Conservation (phyloP, 2,797 vertebrate species). For the Platalea minor region DNA sequence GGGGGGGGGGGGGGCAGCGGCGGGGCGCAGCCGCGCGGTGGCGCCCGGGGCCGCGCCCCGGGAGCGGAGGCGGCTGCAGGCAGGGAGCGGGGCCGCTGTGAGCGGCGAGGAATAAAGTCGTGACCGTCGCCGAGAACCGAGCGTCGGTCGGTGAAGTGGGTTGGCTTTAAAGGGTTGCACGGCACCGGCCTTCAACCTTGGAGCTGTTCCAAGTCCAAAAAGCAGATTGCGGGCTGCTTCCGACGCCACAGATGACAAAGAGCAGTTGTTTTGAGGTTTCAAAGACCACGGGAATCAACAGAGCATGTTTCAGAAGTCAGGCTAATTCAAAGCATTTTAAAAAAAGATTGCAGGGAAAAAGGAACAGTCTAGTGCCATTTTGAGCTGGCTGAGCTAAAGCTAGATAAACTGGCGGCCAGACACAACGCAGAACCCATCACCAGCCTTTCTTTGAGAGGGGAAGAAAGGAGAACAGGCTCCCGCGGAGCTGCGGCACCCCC, state of each 20-base stretch:
- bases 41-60: too few species aligned
- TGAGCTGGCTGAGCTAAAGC: not conserved
- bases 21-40: too few species aligned
- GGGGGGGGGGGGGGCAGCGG: too few species aligned
- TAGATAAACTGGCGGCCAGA: not conserved
- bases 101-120: not conserved
- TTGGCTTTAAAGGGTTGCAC: not conserved
- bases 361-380: too few species aligned
- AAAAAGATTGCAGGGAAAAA: not conserved
- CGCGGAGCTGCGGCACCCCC: not conserved
- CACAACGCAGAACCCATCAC: not conserved
- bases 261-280: not conserved
- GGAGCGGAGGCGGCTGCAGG: too few species aligned
- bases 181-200: not conserved
- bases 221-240: not conserved
- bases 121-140: not conserved
- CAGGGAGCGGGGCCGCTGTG: too few species aligned
- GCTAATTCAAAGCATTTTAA: not conserved
- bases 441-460: not conserved
- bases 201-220: not conserved
- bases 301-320: not conserved
- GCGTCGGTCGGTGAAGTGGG: rapidly evolving
- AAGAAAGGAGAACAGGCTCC: not conserved
- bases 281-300: not conserved
- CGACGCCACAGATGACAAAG: not conserved